Conservation (phyloP, 2,888 invertebrate species). For the Rhagophthalmus giganteus region DNA sequence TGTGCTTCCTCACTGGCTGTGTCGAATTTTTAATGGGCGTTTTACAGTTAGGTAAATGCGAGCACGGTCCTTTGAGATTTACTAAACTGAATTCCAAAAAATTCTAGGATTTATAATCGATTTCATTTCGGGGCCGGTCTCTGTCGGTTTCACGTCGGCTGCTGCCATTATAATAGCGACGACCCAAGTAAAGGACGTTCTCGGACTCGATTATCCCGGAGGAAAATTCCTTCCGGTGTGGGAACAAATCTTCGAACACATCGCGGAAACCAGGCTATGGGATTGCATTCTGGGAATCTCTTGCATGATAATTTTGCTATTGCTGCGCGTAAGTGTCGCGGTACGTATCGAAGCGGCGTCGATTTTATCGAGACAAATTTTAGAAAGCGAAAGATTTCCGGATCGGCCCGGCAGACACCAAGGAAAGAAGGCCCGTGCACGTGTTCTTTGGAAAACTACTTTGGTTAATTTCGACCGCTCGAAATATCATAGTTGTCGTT, state of each 20-base stretch:
- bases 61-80: neutral
- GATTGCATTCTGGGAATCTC: constrained; percentile 70
- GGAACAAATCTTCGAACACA: constrained; percentile 70
- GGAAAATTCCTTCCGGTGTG: constrained; percentile 74
- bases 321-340: constrained; percentile 71
- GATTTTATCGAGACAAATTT: constrained; percentile 40
- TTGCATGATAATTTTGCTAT: constrained; percentile 70
- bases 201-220: constrained; percentile 69
- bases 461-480: constrained; percentile 73
- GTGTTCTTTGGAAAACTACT: constrained; percentile 60
- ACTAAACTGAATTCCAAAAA: constrained; percentile 9
- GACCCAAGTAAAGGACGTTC: constrained; percentile 75
- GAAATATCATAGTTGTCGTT: constrained; percentile 77
- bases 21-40: constrained; percentile 73
- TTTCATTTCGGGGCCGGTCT: constrained; percentile 83
- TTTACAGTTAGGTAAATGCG: constrained; percentile 67
- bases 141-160: constrained; percentile 79
- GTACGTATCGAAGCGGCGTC: too few species aligned
- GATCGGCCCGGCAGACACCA: constrained; percentile 54
- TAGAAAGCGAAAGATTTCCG: constrained; percentile 75
- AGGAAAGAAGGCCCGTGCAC: constrained; percentile 55
- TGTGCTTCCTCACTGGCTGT: constrained; percentile 72
- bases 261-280: constrained; percentile 69
- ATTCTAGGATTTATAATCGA: constrained; percentile 75
- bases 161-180: constrained; percentile 82